Evolutionary conservation across 2,888 invertebrate genomes (phyloP), one percentile per base, ranked within the genome.

Genomic region (Limnephilus rhombicus): DNA sequence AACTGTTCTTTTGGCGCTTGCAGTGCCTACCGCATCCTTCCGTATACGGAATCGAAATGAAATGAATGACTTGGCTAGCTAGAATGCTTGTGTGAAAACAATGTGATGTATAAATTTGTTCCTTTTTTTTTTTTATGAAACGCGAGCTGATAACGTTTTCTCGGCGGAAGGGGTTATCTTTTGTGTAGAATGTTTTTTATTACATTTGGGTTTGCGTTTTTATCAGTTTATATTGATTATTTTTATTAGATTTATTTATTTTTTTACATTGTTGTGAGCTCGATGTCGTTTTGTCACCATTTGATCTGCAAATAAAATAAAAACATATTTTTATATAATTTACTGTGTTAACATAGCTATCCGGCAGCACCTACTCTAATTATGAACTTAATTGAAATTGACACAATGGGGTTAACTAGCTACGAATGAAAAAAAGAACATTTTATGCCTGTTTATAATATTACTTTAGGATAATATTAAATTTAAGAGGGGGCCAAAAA

Each of bases 11-110:
- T 68, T 68, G 68, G n/a, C 88, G 68, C 88, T 31, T 80, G 80
- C 80, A 34, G 37, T 34, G 80, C 34, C 88, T 31, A 34, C 80
- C 88, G 88, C 88, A 80, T 89, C 88, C 88, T 89, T 89, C 88
- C 80, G 88, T n/a, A 45, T 37, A 24, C 88, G n/a, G 41, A 37
- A 37, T 80, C 80, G 88, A 80, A 80, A 80, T 89, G 88, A 89
- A 86, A 53, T 49, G 85, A 85, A 41, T 85, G 37, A 24, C 41
- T 85, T 37, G 83, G 53, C 45, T 45, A 86, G 68, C 24, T 31
- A 82, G 82, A 34, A 82, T 31, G 31, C 29, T 82, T 82, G 82
- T 5, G 12, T 82, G 82, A 34, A 82, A 82, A 82, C 31, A 34
- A 82, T 82, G 29, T 34, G 82, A 82, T 82, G 15, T 34, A 34